A percentile compares a stretch with the other conserved stretches of the same genome.
These are phyloP conservation scores for Clistopyga incitator DNA, from an alignment of 2,888 invertebrate species.

Conservation along the genomic window DNA sequence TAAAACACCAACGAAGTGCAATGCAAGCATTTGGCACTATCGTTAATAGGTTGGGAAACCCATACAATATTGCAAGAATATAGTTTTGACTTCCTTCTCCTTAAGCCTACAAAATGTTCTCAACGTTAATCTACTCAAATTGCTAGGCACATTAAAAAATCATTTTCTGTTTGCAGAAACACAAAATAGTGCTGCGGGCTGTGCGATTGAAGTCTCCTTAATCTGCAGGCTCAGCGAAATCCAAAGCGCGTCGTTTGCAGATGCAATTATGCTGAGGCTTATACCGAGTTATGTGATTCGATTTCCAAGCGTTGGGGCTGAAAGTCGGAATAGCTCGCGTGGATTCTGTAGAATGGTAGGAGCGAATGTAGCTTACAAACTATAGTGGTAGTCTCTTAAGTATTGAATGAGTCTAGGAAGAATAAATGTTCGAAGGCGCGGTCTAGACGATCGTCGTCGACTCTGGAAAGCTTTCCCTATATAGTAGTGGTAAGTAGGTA, in stretches of 20 bases:
- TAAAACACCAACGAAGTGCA: too few relatives aligned
- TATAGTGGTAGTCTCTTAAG: background rate
- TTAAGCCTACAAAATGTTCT: background rate
- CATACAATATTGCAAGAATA: background rate
- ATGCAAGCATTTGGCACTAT: too few relatives aligned
- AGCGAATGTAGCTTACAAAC: background rate
- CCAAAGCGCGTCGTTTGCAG: background rate
- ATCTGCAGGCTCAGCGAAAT: background rate
- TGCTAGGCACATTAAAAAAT: background rate
- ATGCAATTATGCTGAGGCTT: background rate
- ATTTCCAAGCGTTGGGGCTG: background rate
- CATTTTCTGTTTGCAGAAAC: background rate
- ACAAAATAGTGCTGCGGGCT: background rate
- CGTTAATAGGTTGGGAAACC: too few relatives aligned
- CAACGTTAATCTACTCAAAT: background rate
- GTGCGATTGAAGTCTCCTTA: background rate
- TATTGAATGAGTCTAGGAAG: constrained; percentile 2
- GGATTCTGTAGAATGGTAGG: background rate
- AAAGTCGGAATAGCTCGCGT: constrained; percentile 2
- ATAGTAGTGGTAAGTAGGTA: too few relatives aligned
- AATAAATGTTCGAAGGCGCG: constrained; percentile 9
- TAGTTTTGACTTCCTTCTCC: background rate
- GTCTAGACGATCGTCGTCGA: constrained; percentile 24
- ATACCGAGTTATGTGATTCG: background rate
- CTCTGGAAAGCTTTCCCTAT: background rate